phyloP scores from a whole-genome alignment of 2,113 vertebrate species.

The Albula goreensis region DNA sequence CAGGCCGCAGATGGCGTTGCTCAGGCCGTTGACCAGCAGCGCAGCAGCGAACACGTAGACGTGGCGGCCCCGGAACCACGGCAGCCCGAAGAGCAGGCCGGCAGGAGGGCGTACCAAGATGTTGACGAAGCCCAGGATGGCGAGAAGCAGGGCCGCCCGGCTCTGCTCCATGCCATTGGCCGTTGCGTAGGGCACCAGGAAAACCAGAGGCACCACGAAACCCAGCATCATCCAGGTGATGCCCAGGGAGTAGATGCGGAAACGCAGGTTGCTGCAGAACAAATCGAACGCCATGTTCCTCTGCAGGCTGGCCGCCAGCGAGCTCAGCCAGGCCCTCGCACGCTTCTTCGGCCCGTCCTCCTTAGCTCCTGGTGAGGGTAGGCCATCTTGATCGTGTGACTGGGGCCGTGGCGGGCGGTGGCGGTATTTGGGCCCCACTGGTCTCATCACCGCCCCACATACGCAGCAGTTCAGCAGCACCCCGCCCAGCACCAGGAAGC shows the following conservation, averaged over 20 bases:
- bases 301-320: conserved; percentile 47
- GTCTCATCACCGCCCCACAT: conserved; percentile 80
- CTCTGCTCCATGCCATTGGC: conserved; percentile 63
- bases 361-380: conserved; percentile 8
- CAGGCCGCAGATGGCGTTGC: conserved; percentile 72
- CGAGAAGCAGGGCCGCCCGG: conserved; percentile 76
- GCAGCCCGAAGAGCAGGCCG: conserved; percentile 67
- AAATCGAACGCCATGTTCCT: conserved; percentile 80
- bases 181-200: conserved; percentile 78
- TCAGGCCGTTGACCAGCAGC: conserved; percentile 69
- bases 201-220: conserved; percentile 72
- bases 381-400: conserved; percentile 2
- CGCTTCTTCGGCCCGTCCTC: conserved; percentile 20
- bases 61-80: conserved; percentile 54
- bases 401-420: background rate
- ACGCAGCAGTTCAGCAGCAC: conserved; percentile 79
- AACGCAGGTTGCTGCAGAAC: conserved; percentile 70
- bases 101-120: conserved; percentile 73
- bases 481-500: conserved; percentile 81
- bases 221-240: conserved; percentile 79
- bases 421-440: conserved; percentile 49
- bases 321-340: conserved; percentile 11
- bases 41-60: conserved; percentile 74
- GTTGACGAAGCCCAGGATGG: conserved; percentile 77
- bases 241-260: conserved; percentile 70